Evolutionary conservation across 2,113 vertebrate species (phyloP).

Genomic region (Numenius arquata): DNA sequence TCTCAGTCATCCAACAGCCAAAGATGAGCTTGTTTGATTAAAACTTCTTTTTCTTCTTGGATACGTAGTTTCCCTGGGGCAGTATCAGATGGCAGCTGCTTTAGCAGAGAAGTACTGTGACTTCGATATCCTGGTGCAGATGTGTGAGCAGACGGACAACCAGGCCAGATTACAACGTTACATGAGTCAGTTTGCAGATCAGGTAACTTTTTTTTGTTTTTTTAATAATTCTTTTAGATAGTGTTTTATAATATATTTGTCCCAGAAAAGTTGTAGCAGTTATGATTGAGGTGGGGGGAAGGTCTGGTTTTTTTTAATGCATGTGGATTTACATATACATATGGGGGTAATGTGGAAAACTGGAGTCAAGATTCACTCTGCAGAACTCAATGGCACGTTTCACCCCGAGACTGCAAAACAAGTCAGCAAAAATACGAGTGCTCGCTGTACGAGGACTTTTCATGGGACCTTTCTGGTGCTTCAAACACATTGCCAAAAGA

Average conservation of each 20-base stretch:
- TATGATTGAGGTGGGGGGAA: not conserved
- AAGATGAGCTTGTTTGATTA: not conserved
- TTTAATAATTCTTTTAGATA: accelerated
- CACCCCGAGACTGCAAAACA: not conserved
- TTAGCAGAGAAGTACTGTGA: constrained; percentile 97
- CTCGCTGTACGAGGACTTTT: not conserved
- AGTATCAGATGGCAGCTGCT: constrained; percentile 88
- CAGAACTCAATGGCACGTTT: not conserved
- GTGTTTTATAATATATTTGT: not conserved
- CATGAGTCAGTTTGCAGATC: constrained; percentile 92
- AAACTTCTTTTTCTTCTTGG: not conserved
- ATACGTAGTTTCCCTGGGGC: constrained; percentile 86
- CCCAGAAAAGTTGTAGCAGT: not conserved
- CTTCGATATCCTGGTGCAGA: constrained; percentile 95
- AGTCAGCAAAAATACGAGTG: not conserved
- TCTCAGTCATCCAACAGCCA: too few relatives aligned
- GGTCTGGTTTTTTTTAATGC: not conserved
- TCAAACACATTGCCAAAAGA: not conserved
- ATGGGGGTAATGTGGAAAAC: not conserved
- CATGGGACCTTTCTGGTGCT: not conserved
- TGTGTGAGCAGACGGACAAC: constrained; percentile 95
- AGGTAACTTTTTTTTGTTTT: constrained; percentile 74
- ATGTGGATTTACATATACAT: accelerated
- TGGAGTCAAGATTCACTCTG: not conserved
- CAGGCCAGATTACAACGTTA: constrained; percentile 92